phyloP scores from a whole-genome alignment of 2,888 invertebrate genomes.

The Stenurella melanura region DNA sequence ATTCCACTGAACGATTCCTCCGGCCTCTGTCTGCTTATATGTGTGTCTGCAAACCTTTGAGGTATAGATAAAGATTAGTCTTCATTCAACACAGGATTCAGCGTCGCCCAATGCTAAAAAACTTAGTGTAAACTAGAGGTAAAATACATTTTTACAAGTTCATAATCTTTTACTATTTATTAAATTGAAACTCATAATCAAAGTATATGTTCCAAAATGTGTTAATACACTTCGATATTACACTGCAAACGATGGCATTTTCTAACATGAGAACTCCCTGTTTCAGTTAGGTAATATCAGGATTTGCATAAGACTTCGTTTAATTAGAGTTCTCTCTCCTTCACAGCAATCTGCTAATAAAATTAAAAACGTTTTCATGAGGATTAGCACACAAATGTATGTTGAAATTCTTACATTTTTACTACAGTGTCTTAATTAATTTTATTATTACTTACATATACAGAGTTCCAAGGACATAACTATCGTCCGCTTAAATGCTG shows the following conservation, averaged over 20 bases:
- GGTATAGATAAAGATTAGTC: no score
- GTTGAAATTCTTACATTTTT: background rate
- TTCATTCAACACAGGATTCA: background rate
- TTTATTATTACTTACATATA: no score
- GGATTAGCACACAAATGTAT: background rate
- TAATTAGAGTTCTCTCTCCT: conserved; percentile 12
- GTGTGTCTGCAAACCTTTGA: no score
- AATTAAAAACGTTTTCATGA: background rate
- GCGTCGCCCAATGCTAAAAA: background rate
- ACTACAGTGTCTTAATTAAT: no score
- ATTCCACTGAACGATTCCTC: no score
- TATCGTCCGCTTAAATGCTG: no score
- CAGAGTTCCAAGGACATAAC: no score
- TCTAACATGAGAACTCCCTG: background rate
- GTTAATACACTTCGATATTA: background rate
- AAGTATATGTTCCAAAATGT: background rate
- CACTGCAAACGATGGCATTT: background rate
- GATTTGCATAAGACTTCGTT: background rate
- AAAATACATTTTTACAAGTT: background rate
- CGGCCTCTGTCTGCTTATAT: no score
- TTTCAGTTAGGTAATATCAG: background rate
- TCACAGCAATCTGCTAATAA: background rate
- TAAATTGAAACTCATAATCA: background rate
- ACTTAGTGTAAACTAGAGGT: background rate
- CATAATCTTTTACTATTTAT: background rate